Conservation (phyloP, 2,113 vertebrate species). For the Rhinichthys klamathensis region DNA sequence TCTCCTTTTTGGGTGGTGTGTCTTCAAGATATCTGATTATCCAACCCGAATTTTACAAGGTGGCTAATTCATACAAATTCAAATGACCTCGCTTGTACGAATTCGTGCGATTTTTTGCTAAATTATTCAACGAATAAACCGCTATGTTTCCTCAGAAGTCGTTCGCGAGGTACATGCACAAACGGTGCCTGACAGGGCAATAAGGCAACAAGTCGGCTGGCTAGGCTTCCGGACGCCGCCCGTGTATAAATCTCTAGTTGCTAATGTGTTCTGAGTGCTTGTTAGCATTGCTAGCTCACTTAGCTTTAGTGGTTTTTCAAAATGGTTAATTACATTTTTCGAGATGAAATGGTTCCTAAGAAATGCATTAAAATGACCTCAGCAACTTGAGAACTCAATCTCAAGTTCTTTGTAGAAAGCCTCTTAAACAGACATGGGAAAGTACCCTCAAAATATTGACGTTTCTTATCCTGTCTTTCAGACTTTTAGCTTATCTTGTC, state of each 20-base stretch:
- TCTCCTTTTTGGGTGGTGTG: too few species aligned
- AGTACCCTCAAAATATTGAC: background rate
- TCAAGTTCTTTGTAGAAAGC: background rate
- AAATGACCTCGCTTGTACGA: too few species aligned
- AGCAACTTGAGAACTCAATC: background rate
- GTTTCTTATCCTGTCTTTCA: conserved; percentile 2
- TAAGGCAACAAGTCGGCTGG: too few species aligned
- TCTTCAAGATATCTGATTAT: too few species aligned
- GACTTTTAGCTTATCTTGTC: conserved; percentile 8
- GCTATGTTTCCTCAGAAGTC: too few species aligned
- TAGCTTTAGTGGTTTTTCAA: background rate
- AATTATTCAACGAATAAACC: too few species aligned
- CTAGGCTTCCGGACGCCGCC: too few species aligned
- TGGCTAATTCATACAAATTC: too few species aligned
- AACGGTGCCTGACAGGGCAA: too few species aligned
- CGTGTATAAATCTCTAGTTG: background rate
- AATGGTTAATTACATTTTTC: background rate
- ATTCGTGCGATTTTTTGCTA: too few species aligned
- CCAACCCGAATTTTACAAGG: too few species aligned
- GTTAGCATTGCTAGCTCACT: background rate
- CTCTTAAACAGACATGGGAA: background rate
- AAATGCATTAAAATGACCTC: background rate
- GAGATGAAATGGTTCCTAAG: background rate
- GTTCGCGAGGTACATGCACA: too few species aligned
- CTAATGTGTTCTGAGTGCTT: background rate